Evolutionary conservation across 2,113 vertebrate species (phyloP).

Genomic region (Pristiophorus japonicus): DNA sequence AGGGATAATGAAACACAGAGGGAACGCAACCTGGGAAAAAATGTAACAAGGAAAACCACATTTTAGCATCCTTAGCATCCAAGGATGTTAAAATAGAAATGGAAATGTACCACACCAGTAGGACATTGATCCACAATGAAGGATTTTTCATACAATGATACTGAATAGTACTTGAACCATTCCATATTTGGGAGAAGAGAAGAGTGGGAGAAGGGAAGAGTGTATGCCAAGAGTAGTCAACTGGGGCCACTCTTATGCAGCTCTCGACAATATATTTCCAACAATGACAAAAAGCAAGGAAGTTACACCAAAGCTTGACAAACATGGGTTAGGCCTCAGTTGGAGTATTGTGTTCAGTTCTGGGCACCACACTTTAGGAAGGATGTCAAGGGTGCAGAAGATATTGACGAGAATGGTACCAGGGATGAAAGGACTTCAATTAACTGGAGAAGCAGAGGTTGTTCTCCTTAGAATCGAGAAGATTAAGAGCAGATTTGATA

Average conservation of each 20-base stretch:
- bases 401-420: neutral
- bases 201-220: neutral
- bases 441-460: neutral
- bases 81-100: neutral
- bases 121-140: neutral
- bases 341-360: neutral
- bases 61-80: too few species aligned
- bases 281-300: neutral
- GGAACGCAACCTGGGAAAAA: too few species aligned
- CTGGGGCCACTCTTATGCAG: too few species aligned
- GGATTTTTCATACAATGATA: neutral
- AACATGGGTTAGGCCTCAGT: neutral
- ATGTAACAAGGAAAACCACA: too few species aligned
- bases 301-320: neutral
- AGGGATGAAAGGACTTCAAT: neutral
- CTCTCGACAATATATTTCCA: neutral
- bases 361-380: neutral
- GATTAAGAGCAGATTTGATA: neutral
- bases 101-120: neutral
- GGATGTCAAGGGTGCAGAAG: neutral
- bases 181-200: neutral
- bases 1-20: too few species aligned
- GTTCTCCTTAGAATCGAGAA: neutral
- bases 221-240: neutral
- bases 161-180: neutral